Base-by-base conservation (phyloP, 37 sponge, comb jelly and placozoan species). In the Mnemiopsis leidyi region DNA sequence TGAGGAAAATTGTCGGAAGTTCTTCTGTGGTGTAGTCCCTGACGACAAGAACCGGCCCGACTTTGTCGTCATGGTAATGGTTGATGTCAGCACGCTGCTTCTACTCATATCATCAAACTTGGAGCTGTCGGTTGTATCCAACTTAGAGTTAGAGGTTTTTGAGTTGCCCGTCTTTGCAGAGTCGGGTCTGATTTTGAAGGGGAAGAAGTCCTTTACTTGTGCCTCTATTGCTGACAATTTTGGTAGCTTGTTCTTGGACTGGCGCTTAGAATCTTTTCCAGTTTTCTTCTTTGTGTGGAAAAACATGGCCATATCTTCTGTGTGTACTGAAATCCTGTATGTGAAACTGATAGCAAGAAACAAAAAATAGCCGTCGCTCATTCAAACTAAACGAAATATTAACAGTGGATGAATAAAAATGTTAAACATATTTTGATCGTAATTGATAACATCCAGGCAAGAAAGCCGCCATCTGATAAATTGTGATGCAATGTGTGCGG, bases 201-300 rank as follows among this genome's bases (percentile, higher is more conserved):
- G 75, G 30, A 71, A 71, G 75, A 71, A 71, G 75, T 71, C 75
- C 3, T 25, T 71, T 23, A 71, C 75, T 71, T 28, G 75, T 5
- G 75, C 30, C n/a, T 71, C 75, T 71, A 71, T 71, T 18, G 75
- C 75, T 25, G 20, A 23, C n/a, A 71, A 71, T 28, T 28, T n/a
- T 13, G 75, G 75, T 18, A 71, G 30, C 75, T 28, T 71, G 75
- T n/a, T 48, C 61, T 48, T 48, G 5, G 61, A 18, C 13, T 48
- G 61, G 5, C 61, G 61, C 61, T 48, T 48, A 5, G 61, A 5
- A 48, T 13, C 13, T 48, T 48, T 48, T 18, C 61, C 9, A 13
- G 61, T 18, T 48, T 48, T 48, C 61, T 48, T 5, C 13, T 48
- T 48, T 5, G 61, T 48, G 61, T 48, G 61, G 61, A 48, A 48